Base-by-base conservation (phyloP, 2,888 invertebrate species). In the Dasypogon diadema region DNA sequence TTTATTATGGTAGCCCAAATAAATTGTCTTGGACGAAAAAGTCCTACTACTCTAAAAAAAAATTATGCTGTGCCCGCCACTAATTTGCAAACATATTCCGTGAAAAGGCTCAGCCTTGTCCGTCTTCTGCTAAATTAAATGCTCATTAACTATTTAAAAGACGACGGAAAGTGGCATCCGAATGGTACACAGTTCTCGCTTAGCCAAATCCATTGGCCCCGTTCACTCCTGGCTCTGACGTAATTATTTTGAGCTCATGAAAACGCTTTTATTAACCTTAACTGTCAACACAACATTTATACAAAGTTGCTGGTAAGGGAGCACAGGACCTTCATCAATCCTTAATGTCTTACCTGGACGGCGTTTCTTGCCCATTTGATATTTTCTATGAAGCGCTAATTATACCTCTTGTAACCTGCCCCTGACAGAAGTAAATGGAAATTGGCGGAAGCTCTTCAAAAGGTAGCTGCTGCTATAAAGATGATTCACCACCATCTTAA, bases 111-210 rank as follows among this genome's bases (percentile, higher is more conserved):
- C 34, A 12, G n/a, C 60, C 37, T 18, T 60, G 37, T 60, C 37
- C 60, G 60, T 60, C 60, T 60, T 42, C 37, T 37, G 60, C 60
- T 48, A 68, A 46, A 68, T 68, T 68, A 68, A 68, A 68, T 68
- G 65, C 65, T 68, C 65, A 48, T 68, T 68, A 68, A 68, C 65
- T 48, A 68, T 68, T 68, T 68, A 48, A 68, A 68, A 26, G 48
- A 46, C 21, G 48, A 37, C 34, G 16, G 48, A 48, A 68, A 48
- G 65, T 21, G 42, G 12, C 14, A n/a, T 22, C 26, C 48, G 46
- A 48, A 46, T 68, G 65, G 16, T 16, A 18, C 65, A 68, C 16
- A 18, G 48, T 42, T 24, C 48, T 24, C 48, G 48, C 24, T 21
- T 18, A 3, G 1, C 42, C 37, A 34, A 68, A 68, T 48, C 26